phyloP scores from a whole-genome alignment of 2,113 vertebrate genomes.

The Podiceps cristatus region DNA sequence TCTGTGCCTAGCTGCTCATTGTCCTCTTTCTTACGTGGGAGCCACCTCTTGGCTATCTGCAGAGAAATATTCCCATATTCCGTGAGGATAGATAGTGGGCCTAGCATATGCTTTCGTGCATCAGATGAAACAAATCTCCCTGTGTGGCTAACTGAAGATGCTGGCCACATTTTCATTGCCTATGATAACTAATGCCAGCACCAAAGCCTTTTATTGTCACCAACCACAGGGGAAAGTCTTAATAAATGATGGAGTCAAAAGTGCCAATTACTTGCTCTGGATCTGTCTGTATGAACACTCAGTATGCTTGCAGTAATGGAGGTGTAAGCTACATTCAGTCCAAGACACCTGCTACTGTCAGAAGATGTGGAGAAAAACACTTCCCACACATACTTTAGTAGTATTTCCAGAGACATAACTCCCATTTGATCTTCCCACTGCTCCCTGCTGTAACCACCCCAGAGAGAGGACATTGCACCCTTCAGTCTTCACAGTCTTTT shows the following conservation, averaged over 20 bases:
- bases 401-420: neutral
- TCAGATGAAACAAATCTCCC: neutral
- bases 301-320: neutral
- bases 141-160: neutral
- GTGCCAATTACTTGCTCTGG: neutral
- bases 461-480: neutral
- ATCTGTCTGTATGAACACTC: neutral
- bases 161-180: neutral
- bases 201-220: neutral
- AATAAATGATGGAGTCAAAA: neutral
- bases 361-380: neutral
- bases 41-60: neutral
- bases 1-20: neutral
- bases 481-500: neutral
- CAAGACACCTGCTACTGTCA: neutral
- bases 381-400: neutral
- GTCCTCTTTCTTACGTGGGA: neutral
- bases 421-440: neutral
- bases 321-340: neutral
- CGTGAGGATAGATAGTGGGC: neutral
- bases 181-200: neutral
- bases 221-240: neutral
- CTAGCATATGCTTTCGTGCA: neutral
- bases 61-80: neutral
- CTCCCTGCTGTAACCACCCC: neutral